Evolutionary conservation across 2,113 vertebrate genomes (phyloP).

Genomic region (Rhinolophus ferrumequinum): DNA sequence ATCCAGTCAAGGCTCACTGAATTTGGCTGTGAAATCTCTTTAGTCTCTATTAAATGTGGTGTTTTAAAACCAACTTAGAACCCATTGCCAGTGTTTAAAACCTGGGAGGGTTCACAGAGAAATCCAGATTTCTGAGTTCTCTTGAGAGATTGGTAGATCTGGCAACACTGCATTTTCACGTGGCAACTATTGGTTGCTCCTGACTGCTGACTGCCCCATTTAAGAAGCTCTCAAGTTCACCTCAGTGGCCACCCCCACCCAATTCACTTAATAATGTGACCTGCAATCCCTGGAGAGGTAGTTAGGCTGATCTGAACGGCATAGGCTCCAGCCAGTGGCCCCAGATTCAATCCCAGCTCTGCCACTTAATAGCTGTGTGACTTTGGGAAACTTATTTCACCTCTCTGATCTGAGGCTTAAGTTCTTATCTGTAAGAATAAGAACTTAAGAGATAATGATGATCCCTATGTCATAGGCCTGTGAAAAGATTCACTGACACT

Average conservation of each 20-base stretch:
- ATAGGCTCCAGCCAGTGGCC: neutral
- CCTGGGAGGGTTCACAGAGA: neutral
- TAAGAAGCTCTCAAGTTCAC: neutral
- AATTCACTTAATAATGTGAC: neutral
- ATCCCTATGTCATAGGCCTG: neutral
- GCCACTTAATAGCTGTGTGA: conserved; percentile 5
- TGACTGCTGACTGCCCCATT: neutral
- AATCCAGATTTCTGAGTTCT: neutral
- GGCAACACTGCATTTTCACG: neutral
- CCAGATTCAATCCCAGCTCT: neutral
- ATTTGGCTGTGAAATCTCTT: conserved; percentile 35
- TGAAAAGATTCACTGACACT: neutral
- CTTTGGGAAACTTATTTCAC: conserved; percentile 20
- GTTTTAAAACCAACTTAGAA: conserved; percentile 47
- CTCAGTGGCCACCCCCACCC: accelerated
- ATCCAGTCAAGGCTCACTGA: neutral
- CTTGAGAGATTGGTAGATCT: neutral
- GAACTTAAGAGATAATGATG: neutral
- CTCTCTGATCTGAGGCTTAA: conserved; percentile 50
- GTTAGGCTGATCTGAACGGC: neutral
- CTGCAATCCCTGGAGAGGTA: neutral
- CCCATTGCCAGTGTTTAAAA: neutral
- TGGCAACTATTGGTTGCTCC: accelerated
- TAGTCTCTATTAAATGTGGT: neutral
- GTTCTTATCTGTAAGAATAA: neutral